Evolutionary conservation across 2,888 invertebrate genomes (phyloP).

Genomic region (Drosophila recens): DNA sequence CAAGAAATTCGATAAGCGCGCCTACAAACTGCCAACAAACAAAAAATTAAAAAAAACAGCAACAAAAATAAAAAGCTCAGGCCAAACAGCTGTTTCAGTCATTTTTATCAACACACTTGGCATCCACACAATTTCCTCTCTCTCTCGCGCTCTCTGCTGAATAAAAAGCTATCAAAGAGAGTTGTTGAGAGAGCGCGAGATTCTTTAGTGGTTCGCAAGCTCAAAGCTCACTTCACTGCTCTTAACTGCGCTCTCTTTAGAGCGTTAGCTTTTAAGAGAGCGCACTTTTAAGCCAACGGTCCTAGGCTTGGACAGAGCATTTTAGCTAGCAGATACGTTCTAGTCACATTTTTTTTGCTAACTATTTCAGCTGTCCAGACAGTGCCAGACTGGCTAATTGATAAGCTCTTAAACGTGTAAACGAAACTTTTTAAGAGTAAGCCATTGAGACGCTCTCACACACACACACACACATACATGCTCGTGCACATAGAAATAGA

Average conservation of each 20-base stretch:
- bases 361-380: constrained; percentile 27
- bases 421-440: constrained; percentile 49
- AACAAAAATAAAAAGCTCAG: constrained; percentile 33
- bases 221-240: constrained; percentile 8
- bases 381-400: constrained; percentile 53
- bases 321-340: constrained; percentile 4
- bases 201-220: constrained; percentile 52
- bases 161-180: constrained; percentile 30
- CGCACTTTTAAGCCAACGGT: not conserved
- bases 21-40: constrained; percentile 32
- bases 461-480: constrained; percentile 4
- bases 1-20: constrained; percentile 22
- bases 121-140: constrained; percentile 27
- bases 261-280: constrained; percentile 68
- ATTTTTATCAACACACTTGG: constrained; percentile 22
- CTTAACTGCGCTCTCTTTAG: constrained; percentile 49
- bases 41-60: constrained; percentile 18
- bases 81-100: constrained; percentile 48
- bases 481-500: constrained; percentile 1
- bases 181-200: not conserved
- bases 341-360: constrained; percentile 5
- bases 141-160: constrained; percentile 45
- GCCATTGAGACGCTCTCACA: constrained; percentile 28
- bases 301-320: constrained; percentile 10
- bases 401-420: constrained; percentile 56